Evolutionary conservation across 2,113 vertebrate species (phyloP).

Genomic region (Anser cygnoides): DNA sequence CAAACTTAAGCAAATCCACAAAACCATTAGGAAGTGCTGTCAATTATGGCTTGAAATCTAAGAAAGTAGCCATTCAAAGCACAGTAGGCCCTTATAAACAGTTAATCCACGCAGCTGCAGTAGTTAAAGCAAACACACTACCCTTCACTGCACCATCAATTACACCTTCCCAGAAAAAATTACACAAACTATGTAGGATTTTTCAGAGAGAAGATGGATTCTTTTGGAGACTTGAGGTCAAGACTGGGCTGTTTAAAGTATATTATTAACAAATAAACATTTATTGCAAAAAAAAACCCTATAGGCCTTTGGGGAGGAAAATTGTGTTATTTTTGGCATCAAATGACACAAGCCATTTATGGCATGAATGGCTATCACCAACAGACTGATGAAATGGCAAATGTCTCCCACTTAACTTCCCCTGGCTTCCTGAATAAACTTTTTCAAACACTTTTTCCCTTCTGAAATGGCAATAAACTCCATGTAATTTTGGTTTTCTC

Average conservation of each 20-base stretch:
- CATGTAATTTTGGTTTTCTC: slow-evolving; percentile 76
- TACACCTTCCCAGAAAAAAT: slow-evolving; percentile 81
- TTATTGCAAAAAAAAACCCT: slow-evolving; percentile 78
- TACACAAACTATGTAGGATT: slow-evolving; percentile 82
- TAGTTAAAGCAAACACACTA: slow-evolving; percentile 83
- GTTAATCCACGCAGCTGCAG: slow-evolving; percentile 75
- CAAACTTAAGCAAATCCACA: slow-evolving; percentile 65
- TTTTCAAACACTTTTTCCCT: slow-evolving; percentile 74
- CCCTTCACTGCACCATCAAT: slow-evolving; percentile 83
- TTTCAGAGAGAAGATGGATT: slow-evolving; percentile 84
- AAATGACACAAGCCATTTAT: slow-evolving; percentile 83
- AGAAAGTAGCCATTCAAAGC: slow-evolving; percentile 74
- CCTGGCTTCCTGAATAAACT: slow-evolving; percentile 77
- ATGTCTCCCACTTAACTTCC: slow-evolving; percentile 79
- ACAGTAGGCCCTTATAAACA: slow-evolving; percentile 78
- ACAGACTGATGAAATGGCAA: slow-evolving; percentile 77
- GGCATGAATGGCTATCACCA: slow-evolving; percentile 81
- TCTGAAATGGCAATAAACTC: slow-evolving; percentile 69
- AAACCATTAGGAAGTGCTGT: slow-evolving; percentile 79
- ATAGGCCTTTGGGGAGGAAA: slow-evolving; percentile 80
- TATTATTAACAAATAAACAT: slow-evolving; percentile 89
- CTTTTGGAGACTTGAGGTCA: slow-evolving; percentile 82
- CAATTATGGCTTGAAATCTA: slow-evolving; percentile 74
- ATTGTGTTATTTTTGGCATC: slow-evolving; percentile 84
- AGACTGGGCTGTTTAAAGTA: slow-evolving; percentile 80